Evolutionary conservation across 2,797 vertebrate genomes (phyloP).

Genomic region (Anableps anableps): DNA sequence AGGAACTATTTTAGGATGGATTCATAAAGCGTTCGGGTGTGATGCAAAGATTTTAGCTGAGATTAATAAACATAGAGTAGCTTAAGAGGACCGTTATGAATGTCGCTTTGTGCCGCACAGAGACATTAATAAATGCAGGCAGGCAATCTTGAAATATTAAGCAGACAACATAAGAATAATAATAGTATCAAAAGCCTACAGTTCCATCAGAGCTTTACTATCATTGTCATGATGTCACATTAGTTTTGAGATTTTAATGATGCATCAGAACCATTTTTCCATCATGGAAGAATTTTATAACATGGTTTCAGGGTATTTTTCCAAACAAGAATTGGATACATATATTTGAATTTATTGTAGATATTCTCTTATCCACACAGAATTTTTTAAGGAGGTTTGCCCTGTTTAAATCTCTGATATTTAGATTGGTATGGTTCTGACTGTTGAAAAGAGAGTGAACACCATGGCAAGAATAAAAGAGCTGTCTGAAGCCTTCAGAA

Average conservation of each 20-base stretch:
- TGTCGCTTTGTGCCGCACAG: neutral
- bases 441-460: too few species aligned
- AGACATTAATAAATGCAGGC: neutral
- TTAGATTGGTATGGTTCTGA: too few species aligned
- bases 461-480: too few species aligned
- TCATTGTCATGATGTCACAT: neutral
- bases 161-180: neutral
- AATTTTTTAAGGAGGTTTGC: too few species aligned
- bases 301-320: neutral
- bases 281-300: neutral
- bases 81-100: neutral
- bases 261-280: neutral
- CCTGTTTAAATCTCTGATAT: too few species aligned
- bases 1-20: neutral
- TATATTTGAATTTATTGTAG: neutral
- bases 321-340: neutral
- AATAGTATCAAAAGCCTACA: neutral
- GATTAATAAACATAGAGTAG: neutral
- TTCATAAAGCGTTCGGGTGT: neutral
- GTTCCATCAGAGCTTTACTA: neutral
- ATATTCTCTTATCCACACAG: neutral
- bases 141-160: neutral
- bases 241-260: neutral
- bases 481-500: too few species aligned
- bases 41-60: neutral